Evolutionary conservation across 2,797 vertebrate genomes (phyloP).

Genomic region (Neosalanx taihuensis): DNA sequence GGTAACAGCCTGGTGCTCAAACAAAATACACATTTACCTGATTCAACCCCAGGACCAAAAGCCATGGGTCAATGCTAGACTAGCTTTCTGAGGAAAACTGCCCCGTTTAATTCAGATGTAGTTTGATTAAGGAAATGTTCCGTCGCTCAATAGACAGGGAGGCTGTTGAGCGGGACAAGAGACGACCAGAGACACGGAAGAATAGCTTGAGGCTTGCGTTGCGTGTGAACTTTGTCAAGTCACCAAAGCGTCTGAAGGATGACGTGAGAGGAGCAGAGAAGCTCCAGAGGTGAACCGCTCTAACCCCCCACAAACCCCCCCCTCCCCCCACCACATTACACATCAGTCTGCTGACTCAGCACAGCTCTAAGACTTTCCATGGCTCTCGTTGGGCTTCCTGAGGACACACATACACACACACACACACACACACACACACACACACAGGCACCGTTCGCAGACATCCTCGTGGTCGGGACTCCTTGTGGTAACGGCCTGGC

Average conservation of each 20-base stretch:
- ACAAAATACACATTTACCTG: constrained; percentile 29
- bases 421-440: constrained; percentile 1
- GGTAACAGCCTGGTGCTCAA: constrained; percentile 24
- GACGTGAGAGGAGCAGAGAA: constrained; percentile 30
- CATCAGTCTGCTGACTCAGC: constrained; percentile 59
- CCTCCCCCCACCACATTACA: constrained; percentile 43
- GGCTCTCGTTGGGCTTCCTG: constrained; percentile 35
- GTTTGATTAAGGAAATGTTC: too few species aligned
- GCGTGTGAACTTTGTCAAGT: neutral
- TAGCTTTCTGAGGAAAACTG: too few species aligned
- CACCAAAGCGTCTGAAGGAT: constrained; percentile 21
- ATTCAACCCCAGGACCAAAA: constrained; percentile 17
- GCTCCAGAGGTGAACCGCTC: constrained; percentile 31
- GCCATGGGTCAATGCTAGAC: constrained; percentile 2
- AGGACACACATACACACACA: constrained; percentile 2
- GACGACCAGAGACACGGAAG: neutral
- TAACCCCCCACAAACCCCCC: constrained; percentile 36
- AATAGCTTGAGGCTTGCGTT: neutral
- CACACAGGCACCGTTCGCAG: neutral
- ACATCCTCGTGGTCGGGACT: constrained; percentile 48
- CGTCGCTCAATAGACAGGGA: neutral
- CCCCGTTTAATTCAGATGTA: too few species aligned
- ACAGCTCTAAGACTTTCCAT: constrained; percentile 50
- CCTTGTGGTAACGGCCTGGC: constrained; percentile 51
- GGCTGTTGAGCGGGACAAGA: neutral